Conservation (phyloP, 2,113 vertebrate genomes). For the Mesocricetus auratus region DNA sequence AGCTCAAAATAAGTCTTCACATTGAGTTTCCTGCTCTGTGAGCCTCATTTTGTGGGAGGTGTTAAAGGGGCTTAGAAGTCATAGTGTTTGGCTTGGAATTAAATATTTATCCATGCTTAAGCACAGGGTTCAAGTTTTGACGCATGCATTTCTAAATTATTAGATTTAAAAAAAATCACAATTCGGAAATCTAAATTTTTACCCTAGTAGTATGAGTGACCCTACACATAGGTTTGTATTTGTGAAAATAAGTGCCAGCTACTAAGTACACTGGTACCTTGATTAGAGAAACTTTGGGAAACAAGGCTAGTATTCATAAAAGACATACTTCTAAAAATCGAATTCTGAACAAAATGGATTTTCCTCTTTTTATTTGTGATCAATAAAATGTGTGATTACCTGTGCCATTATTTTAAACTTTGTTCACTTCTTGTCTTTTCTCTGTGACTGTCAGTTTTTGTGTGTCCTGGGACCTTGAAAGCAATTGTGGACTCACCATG, state of each 20-base stretch:
- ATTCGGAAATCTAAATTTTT: conserved; percentile 33
- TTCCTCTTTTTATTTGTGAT: conserved; percentile 84
- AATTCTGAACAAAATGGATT: conserved; percentile 83
- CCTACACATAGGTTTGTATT: conserved; percentile 83
- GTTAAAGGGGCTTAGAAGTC: conserved; percentile 1
- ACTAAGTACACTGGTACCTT: conserved; percentile 78
- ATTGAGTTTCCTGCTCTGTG: conserved; percentile 70
- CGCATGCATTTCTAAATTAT: conserved; percentile 79
- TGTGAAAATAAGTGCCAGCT: conserved; percentile 80
- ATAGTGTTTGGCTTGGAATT: conserved; percentile 73
- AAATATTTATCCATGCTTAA: conserved; percentile 73
- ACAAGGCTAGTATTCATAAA: conserved; percentile 81
- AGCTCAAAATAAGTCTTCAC: conserved; percentile 79
- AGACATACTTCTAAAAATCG: conserved; percentile 76
- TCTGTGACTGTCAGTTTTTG: conserved; percentile 98
- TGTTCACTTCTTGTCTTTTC: conserved; percentile 89
- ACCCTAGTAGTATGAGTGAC: conserved; percentile 53
- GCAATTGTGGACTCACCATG: conserved; percentile 97
- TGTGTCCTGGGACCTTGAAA: conserved; percentile 99
- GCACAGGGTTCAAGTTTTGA: conserved; percentile 81
- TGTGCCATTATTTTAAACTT: conserved; percentile 80
- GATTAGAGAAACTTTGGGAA: conserved; percentile 83
- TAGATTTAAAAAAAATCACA: conserved; percentile 76
- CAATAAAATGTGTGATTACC: conserved; percentile 80
- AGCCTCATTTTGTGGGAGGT: conserved; percentile 65